These are phyloP conservation scores for Indicator maculatus DNA, from an alignment of 2,113 vertebrate species.

Conservation along the genomic window DNA sequence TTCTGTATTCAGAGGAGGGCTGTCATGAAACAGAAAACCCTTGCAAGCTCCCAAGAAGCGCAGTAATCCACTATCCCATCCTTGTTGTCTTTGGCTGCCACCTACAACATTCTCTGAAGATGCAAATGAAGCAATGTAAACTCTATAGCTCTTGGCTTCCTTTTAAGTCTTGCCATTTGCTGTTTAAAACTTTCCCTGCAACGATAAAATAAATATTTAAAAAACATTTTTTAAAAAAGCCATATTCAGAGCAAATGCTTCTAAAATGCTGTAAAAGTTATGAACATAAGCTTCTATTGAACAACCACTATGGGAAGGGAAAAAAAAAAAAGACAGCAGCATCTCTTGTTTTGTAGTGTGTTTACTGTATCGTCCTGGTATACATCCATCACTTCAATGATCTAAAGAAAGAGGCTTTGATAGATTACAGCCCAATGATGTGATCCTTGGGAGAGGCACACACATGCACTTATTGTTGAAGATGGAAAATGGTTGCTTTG, in stretches of 20 bases:
- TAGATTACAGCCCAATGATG: conserved; percentile 38
- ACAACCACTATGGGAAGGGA: not conserved
- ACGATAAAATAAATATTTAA: not conserved
- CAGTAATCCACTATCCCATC: not conserved
- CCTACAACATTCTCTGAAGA: not conserved
- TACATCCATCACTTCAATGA: conserved; percentile 66
- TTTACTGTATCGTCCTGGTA: conserved; percentile 65
- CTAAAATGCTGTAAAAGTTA: not conserved
- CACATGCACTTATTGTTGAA: conserved; percentile 65
- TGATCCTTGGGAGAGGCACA: conserved; percentile 66
- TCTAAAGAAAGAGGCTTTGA: conserved; percentile 76
- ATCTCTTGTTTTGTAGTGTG: conserved; percentile 67
- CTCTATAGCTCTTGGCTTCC: not conserved
- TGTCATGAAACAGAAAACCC: not conserved
- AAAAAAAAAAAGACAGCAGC: not conserved
- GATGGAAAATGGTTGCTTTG: conserved; percentile 67
- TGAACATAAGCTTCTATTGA: conserved; percentile 5
- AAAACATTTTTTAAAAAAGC: not conserved
- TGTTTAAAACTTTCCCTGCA: not conserved
- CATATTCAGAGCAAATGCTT: conserved; percentile 2
- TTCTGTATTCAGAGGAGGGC: not conserved
- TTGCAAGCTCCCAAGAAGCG: not conserved
- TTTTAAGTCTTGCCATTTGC: not conserved
- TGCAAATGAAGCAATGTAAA: not conserved
- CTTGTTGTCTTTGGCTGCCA: not conserved